Base-by-base conservation (phyloP, 2,797 vertebrate genomes). In the Streptopelia turtur region DNA sequence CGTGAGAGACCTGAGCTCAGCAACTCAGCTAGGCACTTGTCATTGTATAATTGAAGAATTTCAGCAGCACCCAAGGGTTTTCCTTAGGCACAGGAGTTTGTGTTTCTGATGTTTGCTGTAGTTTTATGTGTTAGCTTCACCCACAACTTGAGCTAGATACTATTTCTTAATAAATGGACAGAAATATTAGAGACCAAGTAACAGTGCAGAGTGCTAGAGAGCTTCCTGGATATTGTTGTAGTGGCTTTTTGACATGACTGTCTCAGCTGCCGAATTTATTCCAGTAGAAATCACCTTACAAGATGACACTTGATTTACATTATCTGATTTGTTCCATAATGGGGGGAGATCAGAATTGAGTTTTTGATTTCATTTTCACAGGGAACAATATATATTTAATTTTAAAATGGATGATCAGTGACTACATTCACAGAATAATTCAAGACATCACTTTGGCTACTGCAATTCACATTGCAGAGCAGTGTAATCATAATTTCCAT, bases 381-480 rank as follows among this genome's bases (percentile, higher is more conserved):
- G 78, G 68, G 89, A 94, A 95, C 91, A 94, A 96, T 94, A 43
- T 95, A 68, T 79, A 69, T 96, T 94, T 95, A 94, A 93, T 94
- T 95, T 94, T 79, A 43, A 91, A 97, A 95, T 31, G 81, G 91
- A 30, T 91, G 87, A 95, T 95, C 92, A 95, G 87, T 0, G 0
- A 45, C 61, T 78, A 66, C 63, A 94, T 94, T 96, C 89, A 91
- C 41, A 65, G 81, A 52, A 90, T 85, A 93, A 84, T 90, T 88
- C 64, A 56, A 56, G 39, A 83, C 2, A 2, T 88, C 43, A 64
- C 50, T 80, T 18, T 87, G 71, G 68, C 59, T 90, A 17, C 84
- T 0, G 4, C 50, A 74, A 16, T 95, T 89, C 90, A 68, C 47
- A 13, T 33, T 28, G 52, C 43, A 20, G 66, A 91, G 88, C 28